Evolutionary conservation across 2,888 invertebrate species (phyloP), one percentile per base, ranked within the genome.

Genomic region (Parascotia fuliginaria): DNA sequence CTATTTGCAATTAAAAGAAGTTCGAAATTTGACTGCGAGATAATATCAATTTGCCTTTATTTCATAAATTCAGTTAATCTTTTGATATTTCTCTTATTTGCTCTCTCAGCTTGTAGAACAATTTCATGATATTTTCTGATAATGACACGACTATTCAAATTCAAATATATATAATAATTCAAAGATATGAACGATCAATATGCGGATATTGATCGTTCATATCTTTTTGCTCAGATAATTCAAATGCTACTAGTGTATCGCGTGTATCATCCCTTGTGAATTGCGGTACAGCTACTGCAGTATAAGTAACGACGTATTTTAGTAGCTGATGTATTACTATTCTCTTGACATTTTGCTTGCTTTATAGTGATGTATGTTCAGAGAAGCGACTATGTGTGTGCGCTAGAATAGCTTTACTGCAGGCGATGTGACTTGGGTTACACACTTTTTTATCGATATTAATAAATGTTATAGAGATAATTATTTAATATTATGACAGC

Each of bases 61-160:
- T 44, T 34, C 33, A 49, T 29, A 28, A 12, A 65, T 57, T 42
- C 44, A n/a, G n/a, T n/a, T n/a, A n/a, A n/a, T n/a, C 43, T 38
- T 46, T 28, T 19, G 29, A 43, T 50, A 14, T 44, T 33, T 37
- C 48, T 36, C 28, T 22, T 57, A 45, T 44, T 44, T 37, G 49
- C 42, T 51, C 55, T 45, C 47, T 52, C 29, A 19, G 15, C 44
- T 24, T 34, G 5, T 32, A 42, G 46, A 54, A 65, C 55, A 57
- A 61, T 58, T 44, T 55, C 45, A 42, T 49, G 57, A 57, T 52
- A 49, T 55, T 60, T 52, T 60, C 44, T 58, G 43, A 53, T 65
- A 65, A 65, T 55, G 62, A 55, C 50, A 48, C 48, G 33, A 57
- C 39, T 54, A 59, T 46, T 59, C n/a, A n/a, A n/a, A n/a, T n/a